Evolutionary conservation across 2,797 vertebrate species (phyloP).

Genomic region (Acanthis flammea): DNA sequence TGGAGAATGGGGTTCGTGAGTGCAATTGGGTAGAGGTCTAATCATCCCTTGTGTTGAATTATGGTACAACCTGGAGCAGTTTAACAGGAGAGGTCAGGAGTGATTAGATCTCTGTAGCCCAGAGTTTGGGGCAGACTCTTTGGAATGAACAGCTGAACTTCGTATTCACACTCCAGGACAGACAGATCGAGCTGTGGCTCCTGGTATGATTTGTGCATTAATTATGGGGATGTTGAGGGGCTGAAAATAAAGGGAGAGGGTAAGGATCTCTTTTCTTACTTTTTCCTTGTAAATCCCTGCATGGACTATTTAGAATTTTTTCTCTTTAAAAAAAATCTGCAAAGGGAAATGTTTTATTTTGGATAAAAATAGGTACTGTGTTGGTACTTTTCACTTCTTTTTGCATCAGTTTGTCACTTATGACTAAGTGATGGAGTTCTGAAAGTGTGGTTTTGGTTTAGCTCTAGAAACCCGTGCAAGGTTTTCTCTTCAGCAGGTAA

Average conservation of each 20-base stretch:
- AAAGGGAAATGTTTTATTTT: constrained; percentile 2
- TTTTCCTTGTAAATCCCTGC: neutral
- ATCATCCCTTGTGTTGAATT: neutral
- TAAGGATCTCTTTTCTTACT: neutral
- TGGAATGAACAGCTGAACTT: neutral
- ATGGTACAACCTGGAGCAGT: neutral
- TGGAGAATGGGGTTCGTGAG: neutral
- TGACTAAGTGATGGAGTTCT: constrained; percentile 20
- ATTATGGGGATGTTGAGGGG: neutral
- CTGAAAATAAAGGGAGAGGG: neutral
- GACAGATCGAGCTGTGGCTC: neutral
- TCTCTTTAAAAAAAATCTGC: neutral
- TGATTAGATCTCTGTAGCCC: neutral
- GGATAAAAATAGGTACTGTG: neutral
- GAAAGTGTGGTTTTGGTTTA: neutral
- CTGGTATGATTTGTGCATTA: fast-evolving
- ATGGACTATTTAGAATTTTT: neutral
- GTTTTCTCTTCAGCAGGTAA: neutral
- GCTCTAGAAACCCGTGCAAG: neutral
- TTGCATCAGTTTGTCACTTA: constrained; percentile 15
- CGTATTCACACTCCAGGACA: neutral
- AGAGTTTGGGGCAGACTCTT: neutral
- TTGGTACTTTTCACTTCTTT: neutral
- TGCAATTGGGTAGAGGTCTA: neutral
- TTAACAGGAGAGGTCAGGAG: neutral